Base-by-base conservation (phyloP, 1,140 invertebrate species). In the Drosophila nasuta region DNA sequence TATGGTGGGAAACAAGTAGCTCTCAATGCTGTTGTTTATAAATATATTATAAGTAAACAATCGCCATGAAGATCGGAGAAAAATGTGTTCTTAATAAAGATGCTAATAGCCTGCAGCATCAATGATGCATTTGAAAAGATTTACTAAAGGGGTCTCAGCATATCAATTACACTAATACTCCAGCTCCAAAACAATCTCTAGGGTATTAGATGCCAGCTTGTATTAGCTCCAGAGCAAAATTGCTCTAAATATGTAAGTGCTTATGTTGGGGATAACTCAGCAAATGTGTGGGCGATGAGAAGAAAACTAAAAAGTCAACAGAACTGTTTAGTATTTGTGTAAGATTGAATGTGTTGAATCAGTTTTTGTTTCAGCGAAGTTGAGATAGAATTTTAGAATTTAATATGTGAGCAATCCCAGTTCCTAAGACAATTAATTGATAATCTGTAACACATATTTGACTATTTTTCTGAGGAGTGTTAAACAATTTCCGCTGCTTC, bases 61-160 rank as follows among this genome's bases (percentile, higher is more conserved):
- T 65, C 58, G 56, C 59, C 65, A 45, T 60, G 57, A 54, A 63
- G 75, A 81, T 68, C 43, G 54, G 72, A 72, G 64, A 86, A 85
- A 85, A 85, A 85, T 85, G 82, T 85, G 81, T 86, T 85, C 71
- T 54, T 85, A 85, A 85, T 85, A 85, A 85, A 79, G 45, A 76
- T 75, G 82, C 82, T 85, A 86, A 85, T 86, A 76, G 82, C 20
- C 73, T 28, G 58, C n/a, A 45, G 73, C 52, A 15, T 45, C 67
- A 69, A 57, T 70, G 59, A 75, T 63, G 72, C 62, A 52, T 13
- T 41, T 58, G 43, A 59, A 41, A 3, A 64, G 74, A 85, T 67
- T 54, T 81, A 46, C 13, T 15, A 69, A 83, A 77, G 77, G 81
- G 81, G 69, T 85, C 69, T 59, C 57, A 51, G 68, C 28, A 73